Evolutionary conservation across 2,888 invertebrate genomes (phyloP).

Genomic region (Lasioglossum vierecki): DNA sequence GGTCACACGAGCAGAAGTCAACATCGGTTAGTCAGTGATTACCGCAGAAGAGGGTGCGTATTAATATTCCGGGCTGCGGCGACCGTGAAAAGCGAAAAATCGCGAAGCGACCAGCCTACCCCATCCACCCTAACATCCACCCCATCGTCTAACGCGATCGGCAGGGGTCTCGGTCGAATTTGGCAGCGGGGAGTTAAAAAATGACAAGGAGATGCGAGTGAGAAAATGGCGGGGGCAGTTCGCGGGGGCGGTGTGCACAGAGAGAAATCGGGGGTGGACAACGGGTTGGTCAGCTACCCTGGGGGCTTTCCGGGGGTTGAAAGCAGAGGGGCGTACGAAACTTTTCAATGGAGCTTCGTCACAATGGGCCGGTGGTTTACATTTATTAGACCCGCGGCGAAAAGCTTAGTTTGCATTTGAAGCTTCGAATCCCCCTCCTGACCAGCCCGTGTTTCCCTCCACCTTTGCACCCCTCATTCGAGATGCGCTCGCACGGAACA

Average conservation of each 20-base stretch:
- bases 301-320: constrained; percentile 59
- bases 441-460: neutral
- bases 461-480: constrained; percentile 28
- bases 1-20: neutral
- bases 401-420: constrained; percentile 74
- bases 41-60: neutral
- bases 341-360: constrained; percentile 77
- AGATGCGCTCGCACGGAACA: constrained; percentile 59
- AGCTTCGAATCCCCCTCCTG: constrained; percentile 33
- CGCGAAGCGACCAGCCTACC: neutral
- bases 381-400: constrained; percentile 78
- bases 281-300: constrained; percentile 64
- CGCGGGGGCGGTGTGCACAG: constrained; percentile 54
- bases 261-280: constrained; percentile 63
- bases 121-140: neutral
- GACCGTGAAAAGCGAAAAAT: constrained; percentile 4
- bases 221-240: constrained; percentile 70
- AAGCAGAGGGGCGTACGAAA: constrained; percentile 65
- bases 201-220: constrained; percentile 35
- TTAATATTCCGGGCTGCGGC: constrained; percentile 10
- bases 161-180: neutral
- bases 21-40: constrained; percentile 18
- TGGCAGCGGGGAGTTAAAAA: neutral
- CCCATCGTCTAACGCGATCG: constrained; percentile 6
- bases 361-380: constrained; percentile 78